These are phyloP conservation scores for Hyles vespertilio DNA, from an alignment of 1,140 invertebrate species.

Conservation along the genomic window DNA sequence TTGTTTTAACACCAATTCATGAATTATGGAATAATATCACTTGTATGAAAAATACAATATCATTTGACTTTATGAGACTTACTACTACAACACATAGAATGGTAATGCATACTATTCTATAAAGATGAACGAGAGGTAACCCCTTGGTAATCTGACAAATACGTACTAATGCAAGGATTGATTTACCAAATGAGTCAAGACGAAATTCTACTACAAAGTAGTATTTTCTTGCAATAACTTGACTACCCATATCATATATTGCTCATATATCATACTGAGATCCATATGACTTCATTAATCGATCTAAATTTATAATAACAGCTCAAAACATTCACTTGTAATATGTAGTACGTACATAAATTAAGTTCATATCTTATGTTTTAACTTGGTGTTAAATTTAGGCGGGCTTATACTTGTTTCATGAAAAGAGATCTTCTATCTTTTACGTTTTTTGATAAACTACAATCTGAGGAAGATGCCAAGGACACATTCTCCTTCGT, in stretches of 20 bases:
- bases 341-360: too few species aligned
- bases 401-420: conserved; percentile 78
- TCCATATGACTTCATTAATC: conserved; percentile 41
- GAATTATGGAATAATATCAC: neutral
- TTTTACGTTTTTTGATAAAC: conserved; percentile 62
- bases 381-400: conserved; percentile 73
- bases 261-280: conserved; percentile 50
- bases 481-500: neutral
- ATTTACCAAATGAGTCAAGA: too few species aligned
- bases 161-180: neutral
- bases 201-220: too few species aligned
- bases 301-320: conserved; percentile 5
- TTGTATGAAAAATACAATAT: neutral
- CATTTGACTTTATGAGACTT: too few species aligned
- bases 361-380: conserved; percentile 47
- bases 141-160: neutral
- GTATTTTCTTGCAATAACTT: too few species aligned
- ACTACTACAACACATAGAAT: neutral
- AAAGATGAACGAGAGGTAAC: neutral
- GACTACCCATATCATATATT: too few species aligned
- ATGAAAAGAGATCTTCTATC: conserved; percentile 77
- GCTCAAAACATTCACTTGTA: too few species aligned
- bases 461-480: conserved; percentile 32
- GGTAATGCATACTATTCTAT: too few species aligned
- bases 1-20: too few species aligned